Base-by-base conservation (phyloP, 2,888 invertebrate genomes). In the Parnassius apollo region DNA sequence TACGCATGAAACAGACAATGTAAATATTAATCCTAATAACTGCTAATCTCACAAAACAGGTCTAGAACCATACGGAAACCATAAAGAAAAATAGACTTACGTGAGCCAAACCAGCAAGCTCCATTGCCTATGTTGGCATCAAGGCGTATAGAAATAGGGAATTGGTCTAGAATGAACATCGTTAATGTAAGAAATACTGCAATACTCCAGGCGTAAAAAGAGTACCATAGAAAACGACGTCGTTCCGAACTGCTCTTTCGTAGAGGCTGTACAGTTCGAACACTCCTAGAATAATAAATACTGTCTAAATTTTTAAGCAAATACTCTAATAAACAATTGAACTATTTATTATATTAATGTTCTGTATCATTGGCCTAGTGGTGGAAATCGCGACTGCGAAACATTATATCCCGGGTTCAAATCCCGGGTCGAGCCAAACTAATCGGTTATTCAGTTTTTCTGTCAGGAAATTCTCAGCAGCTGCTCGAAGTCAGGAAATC, bases 171-270 rank as follows among this genome's bases (percentile, higher is more conserved):
- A 2, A 93, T 74, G 59, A 93, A 91, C 62, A 93, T 93, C 9
- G 92, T 76, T 10, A 86, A 69, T 0, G 94, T 94, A 49, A 96
- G 77, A 0, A 92, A 46, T 2, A 93, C 75, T 0, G 96, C 93
- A 10, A 94, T 72, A 3, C 94, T 94, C 96, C 96, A 96, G 1
- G 95, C 95, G 77, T 95, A 96, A 1, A 94, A 53, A 0, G 94
- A 94, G 78, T 96, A 96, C 75, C 91, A 86, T 2, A 94, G 61
- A 75, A 96, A 95, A 65, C 93, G 92, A 55, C 92, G 93, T 45
- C 88, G 75, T 66, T 93, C 93, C 1, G 91, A 85, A 54, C 80
- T 81, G 22, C 85, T 80, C 68, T 87, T 89, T 67, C 86, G 82
- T 71, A 92, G 76, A 1, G 88, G 83, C 67, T 92, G 89, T 42